These are phyloP conservation scores for Drosophila chauvacae DNA, from an alignment of 1,140 invertebrate genomes.

Conservation along the genomic window DNA sequence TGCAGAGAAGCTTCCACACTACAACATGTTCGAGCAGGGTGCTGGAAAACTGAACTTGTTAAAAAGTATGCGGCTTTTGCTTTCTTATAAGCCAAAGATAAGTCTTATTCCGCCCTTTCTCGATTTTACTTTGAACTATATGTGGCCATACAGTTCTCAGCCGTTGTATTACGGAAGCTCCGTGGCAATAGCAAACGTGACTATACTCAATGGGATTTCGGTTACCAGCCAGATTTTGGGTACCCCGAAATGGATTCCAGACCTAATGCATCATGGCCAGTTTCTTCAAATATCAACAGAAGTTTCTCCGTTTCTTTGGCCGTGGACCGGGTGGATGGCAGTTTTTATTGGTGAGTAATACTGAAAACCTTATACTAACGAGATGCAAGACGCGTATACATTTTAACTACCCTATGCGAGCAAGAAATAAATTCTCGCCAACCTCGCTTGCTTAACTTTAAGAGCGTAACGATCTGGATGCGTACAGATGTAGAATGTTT, in stretches of 20 bases:
- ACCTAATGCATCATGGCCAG: slow-evolving; percentile 90
- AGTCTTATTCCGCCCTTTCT: slow-evolving; percentile 87
- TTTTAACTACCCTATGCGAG: neutral
- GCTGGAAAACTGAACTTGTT: slow-evolving; percentile 96
- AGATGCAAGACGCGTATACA: neutral
- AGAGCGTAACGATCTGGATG: too few species aligned
- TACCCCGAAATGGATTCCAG: slow-evolving; percentile 94
- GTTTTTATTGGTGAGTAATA: slow-evolving; percentile 85
- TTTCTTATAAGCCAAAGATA: slow-evolving; percentile 93
- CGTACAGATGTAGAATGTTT: neutral
- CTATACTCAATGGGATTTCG: slow-evolving; percentile 94
- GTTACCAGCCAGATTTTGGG: slow-evolving; percentile 91
- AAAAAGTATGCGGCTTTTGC: slow-evolving; percentile 90
- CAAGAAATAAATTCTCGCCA: neutral
- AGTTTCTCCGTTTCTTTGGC: slow-evolving; percentile 95
- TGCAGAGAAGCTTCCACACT: slow-evolving; percentile 91
- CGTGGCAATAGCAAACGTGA: slow-evolving; percentile 96
- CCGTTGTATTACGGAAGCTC: slow-evolving; percentile 94
- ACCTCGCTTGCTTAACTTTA: too few species aligned
- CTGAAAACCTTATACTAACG: neutral
- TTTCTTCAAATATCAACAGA: slow-evolving; percentile 90
- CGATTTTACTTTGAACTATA: slow-evolving; percentile 65
- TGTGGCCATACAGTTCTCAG: slow-evolving; percentile 96
- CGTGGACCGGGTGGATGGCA: slow-evolving; percentile 98
- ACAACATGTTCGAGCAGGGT: slow-evolving; percentile 99